Conservation (phyloP, 1,140 invertebrate species). For the Hylaeus volcanicus region DNA sequence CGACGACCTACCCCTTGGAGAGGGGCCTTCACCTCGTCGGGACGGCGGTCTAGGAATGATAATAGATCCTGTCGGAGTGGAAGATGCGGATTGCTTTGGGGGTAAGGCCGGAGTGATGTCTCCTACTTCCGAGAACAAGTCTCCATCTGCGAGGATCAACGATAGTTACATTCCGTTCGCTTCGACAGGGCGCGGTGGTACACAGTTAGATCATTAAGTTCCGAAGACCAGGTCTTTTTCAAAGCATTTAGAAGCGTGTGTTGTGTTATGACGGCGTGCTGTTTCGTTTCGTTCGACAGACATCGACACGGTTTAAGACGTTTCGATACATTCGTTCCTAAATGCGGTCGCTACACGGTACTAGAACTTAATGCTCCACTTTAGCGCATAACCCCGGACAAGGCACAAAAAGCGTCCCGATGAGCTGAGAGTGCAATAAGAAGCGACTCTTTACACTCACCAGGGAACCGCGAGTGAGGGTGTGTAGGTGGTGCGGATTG, state of each 20-base stretch:
- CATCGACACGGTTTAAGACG: too few species aligned
- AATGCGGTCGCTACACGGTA: too few species aligned
- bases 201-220: too few species aligned
- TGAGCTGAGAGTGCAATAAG: slow-evolving; percentile 2
- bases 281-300: too few species aligned
- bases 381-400: background rate
- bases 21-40: slow-evolving; percentile 85
- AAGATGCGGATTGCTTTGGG: slow-evolving; percentile 83
- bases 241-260: too few species aligned
- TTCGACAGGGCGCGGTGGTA: too few species aligned
- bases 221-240: too few species aligned
- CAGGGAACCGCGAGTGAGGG: slow-evolving; percentile 73
- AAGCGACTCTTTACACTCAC: slow-evolving; percentile 47
- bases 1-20: slow-evolving; percentile 84
- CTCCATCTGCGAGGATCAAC: slow-evolving; percentile 82
- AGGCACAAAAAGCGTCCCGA: slow-evolving; percentile 6
- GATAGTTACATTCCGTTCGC: too few species aligned
- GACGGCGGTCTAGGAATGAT: slow-evolving; percentile 93
- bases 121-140: slow-evolving; percentile 91
- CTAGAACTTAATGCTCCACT: background rate
- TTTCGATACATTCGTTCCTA: too few species aligned
- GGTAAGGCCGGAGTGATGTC: slow-evolving; percentile 87
- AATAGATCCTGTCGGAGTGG: slow-evolving; percentile 87
- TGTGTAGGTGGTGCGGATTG: slow-evolving; percentile 76
- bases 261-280: too few species aligned